Conservation (phyloP, 2,888 invertebrate species). For the Epirrita christyi region DNA sequence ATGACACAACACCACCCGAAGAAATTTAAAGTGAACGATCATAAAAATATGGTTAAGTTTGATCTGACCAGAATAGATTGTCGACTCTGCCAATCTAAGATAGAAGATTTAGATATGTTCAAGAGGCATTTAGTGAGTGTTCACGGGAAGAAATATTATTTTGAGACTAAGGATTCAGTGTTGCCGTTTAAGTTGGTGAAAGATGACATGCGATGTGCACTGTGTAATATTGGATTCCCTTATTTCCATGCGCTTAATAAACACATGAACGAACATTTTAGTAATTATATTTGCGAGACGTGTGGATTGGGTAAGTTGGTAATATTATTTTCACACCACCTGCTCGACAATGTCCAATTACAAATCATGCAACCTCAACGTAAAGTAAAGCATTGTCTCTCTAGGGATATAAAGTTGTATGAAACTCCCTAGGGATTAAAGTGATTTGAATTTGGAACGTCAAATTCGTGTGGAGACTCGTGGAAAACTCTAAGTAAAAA, state of each 20-base stretch:
- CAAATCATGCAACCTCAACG: no score
- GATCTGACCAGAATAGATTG: conserved; percentile 73
- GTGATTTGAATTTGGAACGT: no score
- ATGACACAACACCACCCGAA: conserved; percentile 55
- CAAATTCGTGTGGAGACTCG: no score
- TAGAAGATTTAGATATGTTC: conserved; percentile 62
- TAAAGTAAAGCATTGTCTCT: no score
- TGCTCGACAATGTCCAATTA: no score
- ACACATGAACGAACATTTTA: conserved; percentile 76
- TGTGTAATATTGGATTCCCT: conserved; percentile 60
- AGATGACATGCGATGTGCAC: conserved; percentile 62
- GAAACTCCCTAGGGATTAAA: no score
- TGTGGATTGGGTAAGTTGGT: conserved; percentile 64
- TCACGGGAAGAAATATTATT: conserved; percentile 68
- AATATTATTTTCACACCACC: no score
- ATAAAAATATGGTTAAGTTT: conserved; percentile 74
- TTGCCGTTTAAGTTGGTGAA: conserved; percentile 63
- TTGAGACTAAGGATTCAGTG: conserved; percentile 62
- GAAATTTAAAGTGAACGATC: conserved; percentile 68
- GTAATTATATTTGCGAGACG: conserved; percentile 74
- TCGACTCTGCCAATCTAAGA: conserved; percentile 57
- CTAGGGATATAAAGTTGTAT: no score
- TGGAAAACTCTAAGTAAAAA: no score
- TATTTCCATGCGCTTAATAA: conserved; percentile 76
- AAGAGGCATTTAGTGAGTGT: conserved; percentile 58